phyloP scores from a whole-genome alignment of 2,797 vertebrate genomes.

The Melanotaenia pygmaea region DNA sequence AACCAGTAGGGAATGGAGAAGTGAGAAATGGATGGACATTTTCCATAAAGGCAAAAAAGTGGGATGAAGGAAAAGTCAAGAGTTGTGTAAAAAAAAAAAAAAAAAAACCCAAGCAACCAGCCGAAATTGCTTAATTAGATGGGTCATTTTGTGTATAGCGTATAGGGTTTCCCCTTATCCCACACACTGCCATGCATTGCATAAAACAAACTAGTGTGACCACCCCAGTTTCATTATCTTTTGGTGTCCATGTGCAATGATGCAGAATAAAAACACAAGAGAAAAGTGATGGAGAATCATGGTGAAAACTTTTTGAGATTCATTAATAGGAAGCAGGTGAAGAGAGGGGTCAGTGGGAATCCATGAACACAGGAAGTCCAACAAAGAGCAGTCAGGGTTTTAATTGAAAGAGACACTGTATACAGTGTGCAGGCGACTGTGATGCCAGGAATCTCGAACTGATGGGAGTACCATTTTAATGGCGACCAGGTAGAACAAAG shows the following conservation, averaged over 20 bases:
- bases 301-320: constrained; percentile 39
- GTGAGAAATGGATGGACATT: not conserved
- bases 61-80: not conserved
- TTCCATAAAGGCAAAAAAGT: constrained; percentile 46
- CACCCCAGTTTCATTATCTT: constrained; percentile 38
- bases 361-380: constrained; percentile 22
- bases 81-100: not conserved
- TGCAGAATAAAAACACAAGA: not conserved
- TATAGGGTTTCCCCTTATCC: constrained; percentile 8
- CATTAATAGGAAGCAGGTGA: constrained; percentile 65
- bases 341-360: constrained; percentile 60
- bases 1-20: constrained; percentile 8
- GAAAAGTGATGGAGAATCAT: constrained; percentile 5
- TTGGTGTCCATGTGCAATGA: constrained; percentile 4
- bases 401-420: constrained; percentile 67
- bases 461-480: constrained; percentile 64
- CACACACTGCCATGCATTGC: not conserved
- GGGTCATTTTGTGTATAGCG: not conserved
- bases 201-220: constrained; percentile 7
- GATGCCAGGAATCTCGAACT: constrained; percentile 51
- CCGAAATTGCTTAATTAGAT: constrained; percentile 6
- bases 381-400: constrained; percentile 61
- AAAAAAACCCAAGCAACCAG: not conserved
- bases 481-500: constrained; percentile 52
- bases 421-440: constrained; percentile 49